Percentiles rank a stretch among this genome's conserved stretches.
phyloP scores from a whole-genome alignment of 1,140 invertebrate species.

The Protaetia brevitarsis region DNA sequence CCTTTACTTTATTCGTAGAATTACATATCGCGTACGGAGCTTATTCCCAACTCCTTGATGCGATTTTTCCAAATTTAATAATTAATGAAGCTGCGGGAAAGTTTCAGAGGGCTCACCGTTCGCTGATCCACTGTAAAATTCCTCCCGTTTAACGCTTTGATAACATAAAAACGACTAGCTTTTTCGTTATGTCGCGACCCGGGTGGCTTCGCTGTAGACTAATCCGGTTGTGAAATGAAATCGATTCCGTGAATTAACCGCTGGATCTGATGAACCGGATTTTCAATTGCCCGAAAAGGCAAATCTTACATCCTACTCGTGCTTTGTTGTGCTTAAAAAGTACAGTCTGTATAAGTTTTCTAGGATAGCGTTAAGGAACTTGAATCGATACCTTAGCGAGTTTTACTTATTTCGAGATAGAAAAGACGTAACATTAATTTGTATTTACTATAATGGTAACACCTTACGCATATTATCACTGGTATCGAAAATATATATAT shows the following conservation, averaged over 20 bases:
- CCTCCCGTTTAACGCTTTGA: neutral
- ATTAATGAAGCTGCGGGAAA: neutral
- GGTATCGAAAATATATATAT: no score
- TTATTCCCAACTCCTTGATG: neutral
- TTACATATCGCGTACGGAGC: neutral
- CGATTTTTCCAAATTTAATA: constrained; percentile 1
- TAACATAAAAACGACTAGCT: constrained; percentile 7
- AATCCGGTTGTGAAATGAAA: constrained; percentile 34
- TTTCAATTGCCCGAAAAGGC: no score
- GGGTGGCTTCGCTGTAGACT: constrained; percentile 30
- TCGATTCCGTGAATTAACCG: constrained; percentile 32
- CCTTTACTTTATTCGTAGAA: neutral
- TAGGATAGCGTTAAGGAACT: no score
- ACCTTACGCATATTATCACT: no score
- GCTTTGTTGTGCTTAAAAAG: no score
- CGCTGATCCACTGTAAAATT: constrained; percentile 2
- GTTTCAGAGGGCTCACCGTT: neutral
- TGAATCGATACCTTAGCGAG: no score
- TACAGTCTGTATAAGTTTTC: no score
- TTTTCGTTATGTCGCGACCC: constrained; percentile 14
- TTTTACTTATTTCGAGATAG: no score
- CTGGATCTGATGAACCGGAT: constrained; percentile 29
- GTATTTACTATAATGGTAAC: no score
- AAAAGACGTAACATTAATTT: no score
- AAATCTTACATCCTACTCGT: no score